phyloP scores from a whole-genome alignment of 2,888 invertebrate species.

The Lepidocyrtoides sp. region DNA sequence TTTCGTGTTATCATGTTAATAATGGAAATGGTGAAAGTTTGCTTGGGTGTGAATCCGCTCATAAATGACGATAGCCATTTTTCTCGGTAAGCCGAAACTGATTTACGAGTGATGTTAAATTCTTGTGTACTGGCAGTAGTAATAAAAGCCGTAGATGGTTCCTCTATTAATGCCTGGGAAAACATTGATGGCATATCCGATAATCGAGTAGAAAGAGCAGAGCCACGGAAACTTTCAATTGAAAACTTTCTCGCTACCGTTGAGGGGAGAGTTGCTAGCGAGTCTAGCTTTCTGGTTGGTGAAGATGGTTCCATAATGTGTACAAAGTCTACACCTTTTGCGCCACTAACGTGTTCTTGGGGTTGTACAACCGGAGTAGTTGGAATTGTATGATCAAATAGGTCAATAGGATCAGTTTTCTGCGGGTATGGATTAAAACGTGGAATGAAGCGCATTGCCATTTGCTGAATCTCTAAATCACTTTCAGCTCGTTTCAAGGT shows the following conservation, averaged over 20 bases:
- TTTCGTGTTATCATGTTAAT: constrained; percentile 71
- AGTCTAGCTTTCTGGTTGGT: not conserved
- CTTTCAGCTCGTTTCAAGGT: constrained; percentile 31
- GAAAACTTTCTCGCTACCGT: constrained; percentile 43
- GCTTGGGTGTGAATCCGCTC: constrained; percentile 58
- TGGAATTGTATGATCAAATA: constrained; percentile 15
- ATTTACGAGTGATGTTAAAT: constrained; percentile 43
- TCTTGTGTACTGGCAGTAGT: constrained; percentile 14
- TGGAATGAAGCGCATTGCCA: constrained; percentile 60
- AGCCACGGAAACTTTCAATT: constrained; percentile 44
- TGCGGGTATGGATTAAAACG: constrained; percentile 14
- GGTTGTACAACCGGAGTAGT: not conserved
- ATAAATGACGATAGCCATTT: constrained; percentile 54
- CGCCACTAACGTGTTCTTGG: not conserved
- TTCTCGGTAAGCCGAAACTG: constrained; percentile 8
- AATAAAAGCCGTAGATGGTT: not conserved
- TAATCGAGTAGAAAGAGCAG: constrained; percentile 48
- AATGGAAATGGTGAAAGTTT: constrained; percentile 68
- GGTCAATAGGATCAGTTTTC: constrained; percentile 39
- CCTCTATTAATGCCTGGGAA: constrained; percentile 48
- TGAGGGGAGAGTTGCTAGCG: constrained; percentile 54
- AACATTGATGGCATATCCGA: constrained; percentile 71
- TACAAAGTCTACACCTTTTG: constrained; percentile 49
- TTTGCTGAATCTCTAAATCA: constrained; percentile 53
- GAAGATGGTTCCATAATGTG: constrained; percentile 9